These are phyloP conservation scores for Eptatretus burgeri DNA, from an alignment of 2,113 vertebrate genomes.

Conservation along the genomic window DNA sequence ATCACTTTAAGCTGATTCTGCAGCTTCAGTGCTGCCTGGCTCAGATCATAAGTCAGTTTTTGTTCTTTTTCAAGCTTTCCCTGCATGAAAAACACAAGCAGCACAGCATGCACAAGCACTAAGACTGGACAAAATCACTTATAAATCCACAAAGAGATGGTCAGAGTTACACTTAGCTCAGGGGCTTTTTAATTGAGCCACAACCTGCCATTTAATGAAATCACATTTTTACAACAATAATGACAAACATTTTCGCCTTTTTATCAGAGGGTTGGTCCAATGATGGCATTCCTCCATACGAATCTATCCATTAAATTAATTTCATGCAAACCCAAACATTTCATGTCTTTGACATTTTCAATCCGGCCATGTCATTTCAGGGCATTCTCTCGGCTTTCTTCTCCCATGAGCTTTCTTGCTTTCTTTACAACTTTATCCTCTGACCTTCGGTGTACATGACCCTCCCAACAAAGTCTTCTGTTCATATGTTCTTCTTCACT, in stretches of 20 bases:
- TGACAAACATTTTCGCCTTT: neutral
- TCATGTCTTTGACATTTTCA: no score
- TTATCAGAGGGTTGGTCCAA: no score
- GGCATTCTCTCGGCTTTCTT: no score
- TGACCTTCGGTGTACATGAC: no score
- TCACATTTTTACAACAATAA: conserved; percentile 1
- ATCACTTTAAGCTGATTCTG: conserved; percentile 48
- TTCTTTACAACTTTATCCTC: no score
- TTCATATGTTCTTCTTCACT: no score
- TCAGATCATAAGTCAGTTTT: conserved; percentile 48
- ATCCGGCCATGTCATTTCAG: no score
- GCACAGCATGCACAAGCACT: neutral
- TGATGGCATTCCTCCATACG: neutral
- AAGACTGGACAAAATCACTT: neutral
- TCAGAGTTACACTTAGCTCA: neutral
- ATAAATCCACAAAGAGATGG: neutral
- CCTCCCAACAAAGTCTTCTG: no score
- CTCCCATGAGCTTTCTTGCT: no score
- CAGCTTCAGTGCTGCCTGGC: conserved; percentile 47
- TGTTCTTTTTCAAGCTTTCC: conserved; percentile 66
- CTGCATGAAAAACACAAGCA: conserved; percentile 16
- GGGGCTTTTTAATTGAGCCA: no score
- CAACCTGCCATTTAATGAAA: neutral
- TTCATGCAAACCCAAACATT: no score
- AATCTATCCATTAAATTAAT: no score